Percentiles rank a stretch among this genome's conserved stretches.
Evolutionary conservation across 2,113 vertebrate species (phyloP).

Genomic region (Sinocyclocheilus anophthalmus): DNA sequence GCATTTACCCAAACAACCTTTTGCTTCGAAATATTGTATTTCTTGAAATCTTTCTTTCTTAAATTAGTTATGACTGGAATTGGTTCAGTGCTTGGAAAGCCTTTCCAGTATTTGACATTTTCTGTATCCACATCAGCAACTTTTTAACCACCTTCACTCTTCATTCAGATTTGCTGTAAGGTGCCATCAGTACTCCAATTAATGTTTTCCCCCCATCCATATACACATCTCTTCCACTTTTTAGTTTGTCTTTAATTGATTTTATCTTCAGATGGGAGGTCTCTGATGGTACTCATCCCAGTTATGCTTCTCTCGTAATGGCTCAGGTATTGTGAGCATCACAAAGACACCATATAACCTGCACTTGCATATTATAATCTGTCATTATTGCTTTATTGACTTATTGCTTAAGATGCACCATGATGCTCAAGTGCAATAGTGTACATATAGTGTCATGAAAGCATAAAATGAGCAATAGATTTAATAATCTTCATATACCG

Average conservation of each 20-base stretch:
- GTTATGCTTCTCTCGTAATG: slow-evolving; percentile 27
- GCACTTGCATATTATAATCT: not conserved
- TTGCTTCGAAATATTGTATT: not conserved
- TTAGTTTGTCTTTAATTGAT: slow-evolving; percentile 41
- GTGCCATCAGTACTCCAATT: not conserved
- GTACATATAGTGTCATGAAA: too few relatives aligned
- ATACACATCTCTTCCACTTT: slow-evolving; percentile 26
- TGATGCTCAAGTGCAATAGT: not conserved
- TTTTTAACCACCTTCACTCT: not conserved
- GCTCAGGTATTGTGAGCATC: not conserved
- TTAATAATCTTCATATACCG: not conserved
- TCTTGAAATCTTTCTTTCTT: not conserved
- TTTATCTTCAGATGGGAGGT: slow-evolving; percentile 24
- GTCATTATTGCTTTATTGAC: not conserved
- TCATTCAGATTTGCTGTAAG: not conserved
- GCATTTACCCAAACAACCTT: not conserved
- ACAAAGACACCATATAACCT: slow-evolving; percentile 6
- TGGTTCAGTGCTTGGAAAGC: slow-evolving; percentile 7
- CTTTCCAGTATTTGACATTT: slow-evolving; percentile 16
- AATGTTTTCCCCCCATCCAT: slow-evolving; percentile 36
- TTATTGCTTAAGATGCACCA: not conserved
- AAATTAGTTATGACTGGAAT: not conserved
- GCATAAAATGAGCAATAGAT: too few relatives aligned
- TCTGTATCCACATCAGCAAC: slow-evolving; percentile 32
- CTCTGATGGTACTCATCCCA: not conserved